Conservation (phyloP, 53 echinoderm and acorn worm species). For the Stichopus horrens region DNA sequence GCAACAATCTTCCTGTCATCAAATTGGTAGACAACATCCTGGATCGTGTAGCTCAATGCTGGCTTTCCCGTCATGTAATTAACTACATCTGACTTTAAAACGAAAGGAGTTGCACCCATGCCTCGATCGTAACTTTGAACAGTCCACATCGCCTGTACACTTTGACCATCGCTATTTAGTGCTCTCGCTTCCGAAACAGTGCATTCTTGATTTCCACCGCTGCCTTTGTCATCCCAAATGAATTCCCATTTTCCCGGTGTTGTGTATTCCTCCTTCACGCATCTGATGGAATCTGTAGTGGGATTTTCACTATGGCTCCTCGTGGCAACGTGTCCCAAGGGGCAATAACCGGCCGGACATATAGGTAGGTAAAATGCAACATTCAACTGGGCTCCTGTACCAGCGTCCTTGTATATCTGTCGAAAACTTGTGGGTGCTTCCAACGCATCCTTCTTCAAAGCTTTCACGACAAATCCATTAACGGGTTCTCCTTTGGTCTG, state of each 20-base stretch:
- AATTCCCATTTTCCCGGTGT: not conserved
- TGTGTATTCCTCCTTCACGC: conserved; percentile 5
- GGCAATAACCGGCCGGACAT: not conserved
- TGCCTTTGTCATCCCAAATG: conserved; percentile 1
- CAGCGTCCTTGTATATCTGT: no score
- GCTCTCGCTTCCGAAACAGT: no score
- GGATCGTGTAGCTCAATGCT: not conserved
- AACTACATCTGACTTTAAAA: not conserved
- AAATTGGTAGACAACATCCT: not conserved
- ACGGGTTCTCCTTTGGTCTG: not conserved
- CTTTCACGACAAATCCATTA: not conserved
- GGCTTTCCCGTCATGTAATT: not conserved
- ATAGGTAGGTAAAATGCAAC: conserved; percentile 7
- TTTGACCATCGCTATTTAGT: not conserved
- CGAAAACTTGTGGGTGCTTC: no score
- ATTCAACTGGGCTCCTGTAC: not conserved
- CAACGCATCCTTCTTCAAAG: no score
- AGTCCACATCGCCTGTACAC: not conserved
- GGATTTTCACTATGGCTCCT: not conserved
- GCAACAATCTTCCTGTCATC: not conserved
- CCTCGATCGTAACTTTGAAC: not conserved
- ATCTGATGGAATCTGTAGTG: not conserved
- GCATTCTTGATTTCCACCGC: not conserved
- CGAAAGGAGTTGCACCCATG: not conserved
- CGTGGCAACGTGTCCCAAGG: conserved; percentile 6